phyloP scores from a whole-genome alignment of 2,113 vertebrate species.

The Chamaetylas fuelleborni region DNA sequence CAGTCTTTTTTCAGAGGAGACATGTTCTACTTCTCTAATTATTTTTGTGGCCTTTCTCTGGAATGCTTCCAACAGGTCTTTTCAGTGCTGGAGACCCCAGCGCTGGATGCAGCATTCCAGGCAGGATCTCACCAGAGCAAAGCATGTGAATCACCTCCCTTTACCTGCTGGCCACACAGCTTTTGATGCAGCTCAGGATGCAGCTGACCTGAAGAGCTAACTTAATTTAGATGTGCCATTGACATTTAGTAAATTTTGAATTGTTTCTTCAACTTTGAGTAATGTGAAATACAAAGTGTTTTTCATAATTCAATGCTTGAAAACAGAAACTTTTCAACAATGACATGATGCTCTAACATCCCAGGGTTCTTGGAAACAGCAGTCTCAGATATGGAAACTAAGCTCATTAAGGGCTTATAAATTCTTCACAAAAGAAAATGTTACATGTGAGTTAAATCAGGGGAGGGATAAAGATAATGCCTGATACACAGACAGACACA shows the following conservation, averaged over 20 bases:
- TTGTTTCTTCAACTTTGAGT: neutral
- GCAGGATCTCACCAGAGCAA: neutral
- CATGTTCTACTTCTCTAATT: neutral
- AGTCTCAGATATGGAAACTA: neutral
- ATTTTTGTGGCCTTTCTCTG: neutral
- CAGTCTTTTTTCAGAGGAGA: neutral
- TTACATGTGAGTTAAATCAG: neutral
- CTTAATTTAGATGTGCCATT: neutral
- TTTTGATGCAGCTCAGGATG: neutral
- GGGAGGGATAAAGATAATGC: neutral
- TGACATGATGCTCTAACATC: neutral
- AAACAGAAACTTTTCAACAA: neutral
- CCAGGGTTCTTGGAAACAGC: neutral
- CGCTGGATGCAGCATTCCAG: neutral
- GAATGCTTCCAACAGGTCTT: neutral
- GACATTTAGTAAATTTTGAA: neutral
- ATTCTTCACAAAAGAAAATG: neutral
- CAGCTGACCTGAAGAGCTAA: neutral
- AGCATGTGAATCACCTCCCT: neutral
- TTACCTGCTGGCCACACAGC: accelerated
- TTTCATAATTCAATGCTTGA: neutral
- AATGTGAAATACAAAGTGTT: neutral
- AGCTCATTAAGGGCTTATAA: neutral
- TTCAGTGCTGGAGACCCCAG: neutral
- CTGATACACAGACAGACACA: neutral